phyloP scores from a whole-genome alignment of 2,797 vertebrate species.

The Enteromius argenteus region DNA sequence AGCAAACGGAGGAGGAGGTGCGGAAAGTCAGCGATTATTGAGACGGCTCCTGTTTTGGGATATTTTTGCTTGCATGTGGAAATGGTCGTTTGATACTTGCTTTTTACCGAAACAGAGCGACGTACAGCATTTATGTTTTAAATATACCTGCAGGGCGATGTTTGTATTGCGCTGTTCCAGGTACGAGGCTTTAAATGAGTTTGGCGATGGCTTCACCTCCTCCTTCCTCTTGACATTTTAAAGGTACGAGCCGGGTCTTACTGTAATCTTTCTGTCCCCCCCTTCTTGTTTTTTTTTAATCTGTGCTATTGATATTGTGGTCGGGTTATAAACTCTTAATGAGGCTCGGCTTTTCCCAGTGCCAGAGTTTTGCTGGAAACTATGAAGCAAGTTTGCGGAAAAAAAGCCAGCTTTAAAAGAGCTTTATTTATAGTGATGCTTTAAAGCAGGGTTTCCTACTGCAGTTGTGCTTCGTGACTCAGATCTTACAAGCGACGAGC shows the following conservation, averaged over 20 bases:
- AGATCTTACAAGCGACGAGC: background rate
- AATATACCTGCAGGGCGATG: slow-evolving; percentile 78
- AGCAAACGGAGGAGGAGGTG: slow-evolving; percentile 48
- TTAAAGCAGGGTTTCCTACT: slow-evolving; percentile 47
- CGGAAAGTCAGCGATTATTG: slow-evolving; percentile 47
- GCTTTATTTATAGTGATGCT: slow-evolving; percentile 70
- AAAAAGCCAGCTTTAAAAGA: slow-evolving; percentile 61
- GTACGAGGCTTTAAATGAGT: slow-evolving; percentile 78
- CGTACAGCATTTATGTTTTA: slow-evolving; percentile 75
- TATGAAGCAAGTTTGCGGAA: slow-evolving; percentile 59
- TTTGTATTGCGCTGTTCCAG: slow-evolving; percentile 76
- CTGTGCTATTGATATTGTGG: slow-evolving; percentile 77
- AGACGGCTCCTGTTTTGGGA: slow-evolving; percentile 48
- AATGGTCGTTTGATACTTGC: slow-evolving; percentile 46
- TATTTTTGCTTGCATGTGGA: slow-evolving; percentile 20
- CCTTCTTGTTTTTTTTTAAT: slow-evolving; percentile 43
- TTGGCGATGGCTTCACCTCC: slow-evolving; percentile 79
- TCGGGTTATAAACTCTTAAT: slow-evolving; percentile 82
- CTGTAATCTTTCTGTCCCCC: slow-evolving; percentile 74
- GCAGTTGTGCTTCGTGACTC: slow-evolving; percentile 4
- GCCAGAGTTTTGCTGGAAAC: slow-evolving; percentile 69
- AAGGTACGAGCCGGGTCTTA: slow-evolving; percentile 76
- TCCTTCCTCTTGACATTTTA: slow-evolving; percentile 79
- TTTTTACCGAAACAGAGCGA: slow-evolving; percentile 50
- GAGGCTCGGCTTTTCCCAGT: slow-evolving; percentile 70